Percentiles rank a stretch among this genome's conserved stretches.
These are phyloP conservation scores for Agriopis marginaria DNA, from an alignment of 2,888 invertebrate genomes.

Conservation along the genomic window DNA sequence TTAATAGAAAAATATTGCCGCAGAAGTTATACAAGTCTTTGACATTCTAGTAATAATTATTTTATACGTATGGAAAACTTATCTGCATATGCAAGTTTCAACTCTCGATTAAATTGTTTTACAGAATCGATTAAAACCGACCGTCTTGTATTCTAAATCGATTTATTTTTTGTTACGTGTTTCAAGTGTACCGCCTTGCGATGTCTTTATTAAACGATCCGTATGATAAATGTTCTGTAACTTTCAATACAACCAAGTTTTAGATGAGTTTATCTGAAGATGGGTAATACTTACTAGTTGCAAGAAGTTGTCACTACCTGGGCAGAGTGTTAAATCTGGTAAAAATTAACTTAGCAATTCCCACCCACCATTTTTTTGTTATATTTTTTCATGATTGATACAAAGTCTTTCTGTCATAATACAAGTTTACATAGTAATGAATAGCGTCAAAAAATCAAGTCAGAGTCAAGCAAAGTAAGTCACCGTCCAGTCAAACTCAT, in stretches of 20 bases:
- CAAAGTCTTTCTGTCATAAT: no score
- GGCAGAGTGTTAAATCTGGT: no score
- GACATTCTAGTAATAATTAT: constrained; percentile 34
- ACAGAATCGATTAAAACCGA: constrained; percentile 79
- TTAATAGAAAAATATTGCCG: no score
- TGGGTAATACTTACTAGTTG: not conserved
- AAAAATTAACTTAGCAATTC: no score
- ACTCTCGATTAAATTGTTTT: constrained; percentile 80
- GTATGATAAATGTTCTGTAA: constrained; percentile 33
- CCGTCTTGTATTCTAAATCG: constrained; percentile 70
- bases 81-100: constrained; percentile 70
- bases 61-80: constrained; percentile 60
- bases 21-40: no score
- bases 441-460: no score
- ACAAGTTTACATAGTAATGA: no score
- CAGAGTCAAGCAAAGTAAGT: no score
- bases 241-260: constrained; percentile 26
- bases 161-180: constrained; percentile 69
- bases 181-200: constrained; percentile 66
- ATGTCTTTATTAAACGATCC: constrained; percentile 71
- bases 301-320: not conserved
- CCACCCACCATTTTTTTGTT: no score
- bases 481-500: no score
- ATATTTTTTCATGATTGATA: no score
- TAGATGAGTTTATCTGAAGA: constrained; percentile 11